Evolutionary conservation across 2,113 vertebrate genomes (phyloP).

Genomic region (Coracopsis vasa): DNA sequence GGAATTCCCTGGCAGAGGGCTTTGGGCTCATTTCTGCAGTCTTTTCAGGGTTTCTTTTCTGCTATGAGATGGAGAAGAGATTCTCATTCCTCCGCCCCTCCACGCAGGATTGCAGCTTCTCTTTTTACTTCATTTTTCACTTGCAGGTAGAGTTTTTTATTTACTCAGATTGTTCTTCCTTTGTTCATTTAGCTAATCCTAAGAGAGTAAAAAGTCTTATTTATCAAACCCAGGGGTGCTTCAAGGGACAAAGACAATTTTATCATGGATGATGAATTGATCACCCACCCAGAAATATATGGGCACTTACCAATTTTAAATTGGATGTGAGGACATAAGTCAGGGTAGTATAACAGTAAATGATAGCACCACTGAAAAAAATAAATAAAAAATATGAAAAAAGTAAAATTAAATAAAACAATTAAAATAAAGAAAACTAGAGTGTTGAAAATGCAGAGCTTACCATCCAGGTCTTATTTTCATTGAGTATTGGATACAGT

Average conservation of each 20-base stretch:
- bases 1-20: neutral
- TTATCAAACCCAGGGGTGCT: neutral
- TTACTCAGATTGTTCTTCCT: neutral
- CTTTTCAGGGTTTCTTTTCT: neutral
- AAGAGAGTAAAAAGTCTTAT: neutral
- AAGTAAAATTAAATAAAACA: neutral
- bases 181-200: neutral
- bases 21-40: neutral
- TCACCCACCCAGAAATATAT: neutral
- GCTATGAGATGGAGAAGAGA: neutral
- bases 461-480: neutral
- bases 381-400: neutral
- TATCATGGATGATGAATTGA: neutral
- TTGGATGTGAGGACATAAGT: neutral
- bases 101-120: neutral
- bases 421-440: neutral
- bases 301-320: neutral
- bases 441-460: neutral
- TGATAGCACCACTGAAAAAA: neutral
- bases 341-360: neutral
- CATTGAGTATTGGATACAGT: neutral
- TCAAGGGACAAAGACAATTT: neutral
- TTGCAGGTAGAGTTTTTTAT: neutral
- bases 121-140: neutral
- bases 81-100: neutral